Conservation (phyloP, 2,113 vertebrate genomes). For the Otolemur garnettii region DNA sequence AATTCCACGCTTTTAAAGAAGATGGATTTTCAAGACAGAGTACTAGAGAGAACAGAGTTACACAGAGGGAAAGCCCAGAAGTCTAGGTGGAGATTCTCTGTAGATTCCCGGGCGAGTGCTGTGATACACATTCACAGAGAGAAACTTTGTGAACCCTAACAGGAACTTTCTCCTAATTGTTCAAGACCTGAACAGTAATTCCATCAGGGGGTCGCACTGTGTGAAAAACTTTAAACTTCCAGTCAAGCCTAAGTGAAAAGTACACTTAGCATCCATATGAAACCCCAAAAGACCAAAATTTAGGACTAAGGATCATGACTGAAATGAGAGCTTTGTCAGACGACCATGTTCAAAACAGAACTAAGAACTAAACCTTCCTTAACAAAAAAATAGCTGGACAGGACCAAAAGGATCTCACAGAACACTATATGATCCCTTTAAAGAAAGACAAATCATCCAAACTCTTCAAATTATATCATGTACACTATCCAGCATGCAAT, state of each 20-base stretch:
- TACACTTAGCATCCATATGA: neutral
- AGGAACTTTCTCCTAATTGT: neutral
- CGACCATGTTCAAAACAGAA: neutral
- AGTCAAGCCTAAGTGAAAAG: neutral
- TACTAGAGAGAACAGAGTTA: neutral
- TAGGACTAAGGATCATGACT: neutral
- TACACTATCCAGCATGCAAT: neutral
- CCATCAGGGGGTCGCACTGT: neutral
- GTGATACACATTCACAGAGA: neutral
- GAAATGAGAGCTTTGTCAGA: neutral
- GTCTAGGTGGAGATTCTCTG: neutral
- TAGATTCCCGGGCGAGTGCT: neutral
- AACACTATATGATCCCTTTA: neutral
- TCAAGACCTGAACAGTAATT: neutral
- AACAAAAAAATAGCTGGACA: neutral
- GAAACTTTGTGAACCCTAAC: neutral
- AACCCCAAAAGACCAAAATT: neutral
- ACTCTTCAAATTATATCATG: neutral
- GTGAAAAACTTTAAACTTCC: neutral
- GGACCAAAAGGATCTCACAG: neutral
- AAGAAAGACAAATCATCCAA: neutral
- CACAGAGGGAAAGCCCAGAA: neutral
- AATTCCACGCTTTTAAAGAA: neutral
- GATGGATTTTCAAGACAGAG: neutral
- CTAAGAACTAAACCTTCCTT: neutral